Evolutionary conservation across 2,888 invertebrate genomes (phyloP).

Genomic region (Macaria liturata): DNA sequence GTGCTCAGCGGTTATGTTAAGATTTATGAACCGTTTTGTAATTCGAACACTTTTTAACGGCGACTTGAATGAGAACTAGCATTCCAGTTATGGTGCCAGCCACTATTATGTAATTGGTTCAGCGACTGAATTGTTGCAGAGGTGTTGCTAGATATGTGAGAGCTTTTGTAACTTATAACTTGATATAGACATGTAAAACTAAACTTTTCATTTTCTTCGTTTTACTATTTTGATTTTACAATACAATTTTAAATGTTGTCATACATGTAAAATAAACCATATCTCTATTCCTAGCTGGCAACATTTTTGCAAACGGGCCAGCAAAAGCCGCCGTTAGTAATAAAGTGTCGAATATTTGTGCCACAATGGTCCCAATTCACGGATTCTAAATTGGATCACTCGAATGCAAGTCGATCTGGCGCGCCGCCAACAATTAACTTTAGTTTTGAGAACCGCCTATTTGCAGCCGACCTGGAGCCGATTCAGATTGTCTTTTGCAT

Average conservation of each 20-base stretch:
- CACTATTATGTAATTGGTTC: slow-evolving; percentile 35
- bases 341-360: no score
- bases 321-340: no score
- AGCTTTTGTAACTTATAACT: no score
- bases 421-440: slow-evolving; percentile 28
- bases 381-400: slow-evolving; percentile 31
- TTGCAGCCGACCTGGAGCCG: slow-evolving; percentile 30
- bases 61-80: slow-evolving; percentile 42
- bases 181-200: no score
- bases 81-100: slow-evolving; percentile 25
- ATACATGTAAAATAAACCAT: no score
- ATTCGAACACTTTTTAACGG: slow-evolving; percentile 46
- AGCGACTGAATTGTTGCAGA: slow-evolving; percentile 18
- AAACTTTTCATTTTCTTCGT: no score
- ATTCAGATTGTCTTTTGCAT: slow-evolving; percentile 28
- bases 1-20: slow-evolving; percentile 47
- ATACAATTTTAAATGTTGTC: no score
- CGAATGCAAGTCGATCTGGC: slow-evolving; percentile 29
- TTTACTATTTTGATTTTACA: no score
- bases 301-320: no score
- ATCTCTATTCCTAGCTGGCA: no score
- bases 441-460: slow-evolving; percentile 33
- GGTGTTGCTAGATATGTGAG: neutral
- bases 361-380: slow-evolving; percentile 27
- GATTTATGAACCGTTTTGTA: slow-evolving; percentile 59